Conservation (phyloP, 2,797 vertebrate species). For the Avahi laniger region DNA sequence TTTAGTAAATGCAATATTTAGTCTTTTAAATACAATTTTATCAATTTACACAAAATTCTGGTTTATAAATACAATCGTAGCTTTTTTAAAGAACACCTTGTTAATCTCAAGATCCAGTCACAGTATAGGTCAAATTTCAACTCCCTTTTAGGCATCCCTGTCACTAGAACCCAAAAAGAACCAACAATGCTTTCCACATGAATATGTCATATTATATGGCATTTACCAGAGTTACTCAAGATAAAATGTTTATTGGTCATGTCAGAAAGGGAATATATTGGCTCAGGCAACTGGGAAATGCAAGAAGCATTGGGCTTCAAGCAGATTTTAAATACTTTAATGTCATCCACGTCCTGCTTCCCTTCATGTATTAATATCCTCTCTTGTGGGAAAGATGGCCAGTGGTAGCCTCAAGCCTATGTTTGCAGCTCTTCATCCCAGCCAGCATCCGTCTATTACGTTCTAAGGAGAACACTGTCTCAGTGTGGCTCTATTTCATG, state of each 20-base stretch:
- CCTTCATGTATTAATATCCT: too few relatives aligned
- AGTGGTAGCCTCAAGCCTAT: not conserved
- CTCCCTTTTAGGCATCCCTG: not conserved
- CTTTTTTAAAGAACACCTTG: not conserved
- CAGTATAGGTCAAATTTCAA: not conserved
- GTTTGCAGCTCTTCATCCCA: not conserved
- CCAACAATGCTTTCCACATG: not conserved
- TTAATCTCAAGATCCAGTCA: not conserved
- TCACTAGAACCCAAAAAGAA: not conserved
- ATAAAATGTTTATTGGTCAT: not conserved
- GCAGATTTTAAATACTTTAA: not conserved
- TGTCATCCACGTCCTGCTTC: not conserved
- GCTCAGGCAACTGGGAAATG: not conserved
- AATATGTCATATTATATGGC: not conserved
- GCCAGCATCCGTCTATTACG: not conserved
- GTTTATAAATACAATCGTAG: not conserved
- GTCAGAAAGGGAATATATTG: not conserved
- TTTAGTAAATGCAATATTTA: not conserved
- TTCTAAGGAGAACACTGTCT: not conserved
- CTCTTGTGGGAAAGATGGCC: not conserved
- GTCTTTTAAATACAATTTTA: not conserved
- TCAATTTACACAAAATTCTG: constrained; percentile 32
- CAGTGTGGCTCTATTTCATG: not conserved
- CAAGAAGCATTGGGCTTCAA: not conserved
- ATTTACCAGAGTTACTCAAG: not conserved